Conservation (phyloP, 2,113 vertebrate species). For the Tetrao urogallus region DNA sequence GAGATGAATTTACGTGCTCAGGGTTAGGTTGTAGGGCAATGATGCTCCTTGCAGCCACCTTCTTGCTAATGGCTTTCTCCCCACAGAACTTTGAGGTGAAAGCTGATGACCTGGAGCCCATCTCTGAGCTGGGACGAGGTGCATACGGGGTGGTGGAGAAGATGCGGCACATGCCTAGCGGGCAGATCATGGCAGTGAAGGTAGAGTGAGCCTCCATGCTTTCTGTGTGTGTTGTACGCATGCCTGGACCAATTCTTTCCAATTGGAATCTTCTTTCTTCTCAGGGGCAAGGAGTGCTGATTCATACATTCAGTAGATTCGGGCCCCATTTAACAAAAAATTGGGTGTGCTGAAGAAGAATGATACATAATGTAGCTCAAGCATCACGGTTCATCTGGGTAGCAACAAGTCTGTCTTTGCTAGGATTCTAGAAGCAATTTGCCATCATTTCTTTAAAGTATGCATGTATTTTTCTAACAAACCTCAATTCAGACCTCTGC, state of each 20-base stretch:
- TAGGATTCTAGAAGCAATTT: not conserved
- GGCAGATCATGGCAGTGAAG: slow-evolving; percentile 98
- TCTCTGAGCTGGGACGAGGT: slow-evolving; percentile 93
- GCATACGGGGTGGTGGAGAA: slow-evolving; percentile 98
- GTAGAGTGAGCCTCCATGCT: slow-evolving; percentile 69
- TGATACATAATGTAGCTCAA: not conserved
- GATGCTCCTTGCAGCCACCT: not conserved
- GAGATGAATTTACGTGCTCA: not conserved
- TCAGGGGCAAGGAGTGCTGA: fast-evolving
- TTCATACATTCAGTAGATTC: not conserved
- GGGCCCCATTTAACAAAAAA: not conserved
- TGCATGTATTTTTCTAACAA: fast-evolving
- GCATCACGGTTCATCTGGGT: too few relatives aligned
- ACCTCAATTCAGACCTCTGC: not conserved
- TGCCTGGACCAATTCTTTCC: not conserved
- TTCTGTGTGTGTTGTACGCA: not conserved
- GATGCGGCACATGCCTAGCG: slow-evolving; percentile 96
- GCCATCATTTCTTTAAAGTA: not conserved
- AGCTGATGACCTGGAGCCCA: slow-evolving; percentile 96
- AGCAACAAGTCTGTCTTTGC: too few relatives aligned
- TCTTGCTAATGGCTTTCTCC: not conserved
- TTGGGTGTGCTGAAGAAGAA: not conserved
- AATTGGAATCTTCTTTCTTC: not conserved
- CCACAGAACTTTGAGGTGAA: slow-evolving; percentile 96
- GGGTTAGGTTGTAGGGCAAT: fast-evolving